Conservation (phyloP, 2,888 invertebrate genomes). For the Bugula neritina region DNA sequence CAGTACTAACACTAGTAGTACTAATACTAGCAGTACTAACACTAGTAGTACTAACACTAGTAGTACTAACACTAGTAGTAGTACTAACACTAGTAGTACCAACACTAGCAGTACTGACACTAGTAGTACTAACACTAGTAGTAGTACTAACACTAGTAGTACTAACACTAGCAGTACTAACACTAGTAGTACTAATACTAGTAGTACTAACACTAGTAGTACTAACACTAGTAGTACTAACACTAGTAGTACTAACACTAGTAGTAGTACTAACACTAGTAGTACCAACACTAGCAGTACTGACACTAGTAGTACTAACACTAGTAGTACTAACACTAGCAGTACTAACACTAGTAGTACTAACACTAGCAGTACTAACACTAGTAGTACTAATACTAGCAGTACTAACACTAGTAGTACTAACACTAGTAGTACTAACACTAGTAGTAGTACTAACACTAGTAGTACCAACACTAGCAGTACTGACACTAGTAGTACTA, state of each 20-base stretch:
- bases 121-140: background rate
- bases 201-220: background rate
- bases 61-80: no score
- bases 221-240: background rate
- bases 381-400: background rate
- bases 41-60: no score
- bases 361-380: no score
- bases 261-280: background rate
- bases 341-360: background rate
- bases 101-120: background rate
- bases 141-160: background rate
- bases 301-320: background rate
- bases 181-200: no score
- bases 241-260: background rate
- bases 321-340: background rate
- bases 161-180: background rate
- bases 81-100: background rate
- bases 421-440: no score
- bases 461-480: background rate
- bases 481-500: background rate
- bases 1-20: background rate
- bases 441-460: background rate
- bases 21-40: background rate
- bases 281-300: background rate
- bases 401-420: background rate